Conservation (phyloP, 2,113 vertebrate species). For the Herpetotheres cachinnans region DNA sequence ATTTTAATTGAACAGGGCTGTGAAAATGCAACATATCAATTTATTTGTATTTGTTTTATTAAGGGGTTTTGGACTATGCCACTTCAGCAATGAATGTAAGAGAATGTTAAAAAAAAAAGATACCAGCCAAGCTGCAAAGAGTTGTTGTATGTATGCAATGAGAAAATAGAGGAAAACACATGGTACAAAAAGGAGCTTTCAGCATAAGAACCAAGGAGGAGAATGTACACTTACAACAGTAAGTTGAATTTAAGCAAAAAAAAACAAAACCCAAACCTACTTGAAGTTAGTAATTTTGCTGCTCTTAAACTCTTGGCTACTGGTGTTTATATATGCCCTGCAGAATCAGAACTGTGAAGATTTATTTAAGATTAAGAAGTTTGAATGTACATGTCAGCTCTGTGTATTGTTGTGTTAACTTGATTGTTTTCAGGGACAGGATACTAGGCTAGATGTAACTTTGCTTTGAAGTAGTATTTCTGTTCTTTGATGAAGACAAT, state of each 20-base stretch:
- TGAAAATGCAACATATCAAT: neutral
- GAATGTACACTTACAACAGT: neutral
- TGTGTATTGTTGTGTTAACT: neutral
- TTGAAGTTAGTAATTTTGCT: neutral
- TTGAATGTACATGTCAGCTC: neutral
- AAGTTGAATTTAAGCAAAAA: neutral
- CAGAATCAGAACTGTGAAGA: neutral
- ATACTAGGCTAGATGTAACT: neutral
- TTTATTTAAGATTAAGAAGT: neutral
- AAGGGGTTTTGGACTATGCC: neutral
- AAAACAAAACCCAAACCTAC: neutral
- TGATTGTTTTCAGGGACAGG: neutral
- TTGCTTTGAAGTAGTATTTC: neutral
- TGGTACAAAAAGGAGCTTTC: neutral
- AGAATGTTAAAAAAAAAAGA: neutral
- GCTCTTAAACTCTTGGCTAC: neutral
- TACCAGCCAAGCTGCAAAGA: neutral
- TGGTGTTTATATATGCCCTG: neutral
- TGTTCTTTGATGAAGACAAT: neutral
- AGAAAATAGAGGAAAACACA: neutral
- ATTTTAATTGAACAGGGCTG: neutral
- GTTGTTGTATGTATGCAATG: neutral
- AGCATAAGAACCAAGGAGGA: neutral
- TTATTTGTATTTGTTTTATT: conserved; percentile 1
- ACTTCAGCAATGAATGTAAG: neutral